Conservation (phyloP, 1,140 invertebrate species). For the Drosophila tristis region DNA sequence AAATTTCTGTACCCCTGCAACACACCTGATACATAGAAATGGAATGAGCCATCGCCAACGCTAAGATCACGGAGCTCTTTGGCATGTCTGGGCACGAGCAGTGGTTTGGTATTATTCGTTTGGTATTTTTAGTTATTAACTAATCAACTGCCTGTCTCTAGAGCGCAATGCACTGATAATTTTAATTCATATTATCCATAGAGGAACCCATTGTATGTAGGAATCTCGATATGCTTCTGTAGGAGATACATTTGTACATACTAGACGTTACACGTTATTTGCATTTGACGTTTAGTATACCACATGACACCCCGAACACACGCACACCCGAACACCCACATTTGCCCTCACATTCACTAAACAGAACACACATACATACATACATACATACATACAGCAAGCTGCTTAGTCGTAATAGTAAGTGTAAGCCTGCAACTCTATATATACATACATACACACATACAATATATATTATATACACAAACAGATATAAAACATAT, state of each 20-base stretch:
- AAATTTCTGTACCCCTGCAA: slow-evolving; percentile 42
- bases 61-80: neutral
- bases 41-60: neutral
- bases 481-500: slow-evolving; percentile 8
- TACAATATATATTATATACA: slow-evolving; percentile 28
- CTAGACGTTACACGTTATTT: slow-evolving; percentile 25
- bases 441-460: slow-evolving; percentile 46
- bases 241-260: slow-evolving; percentile 36
- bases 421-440: slow-evolving; percentile 38
- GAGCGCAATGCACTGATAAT: slow-evolving; percentile 82
- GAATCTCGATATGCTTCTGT: slow-evolving; percentile 62
- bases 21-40: neutral
- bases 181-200: slow-evolving; percentile 71
- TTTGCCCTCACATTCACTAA: slow-evolving; percentile 23
- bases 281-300: slow-evolving; percentile 38
- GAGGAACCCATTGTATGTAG: slow-evolving; percentile 58
- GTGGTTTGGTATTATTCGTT: slow-evolving; percentile 56
- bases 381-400: slow-evolving; percentile 27
- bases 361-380: neutral
- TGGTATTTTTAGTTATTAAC: slow-evolving; percentile 63
- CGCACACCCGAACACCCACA: slow-evolving; percentile 22
- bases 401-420: slow-evolving; percentile 57
- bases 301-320: slow-evolving; percentile 23
- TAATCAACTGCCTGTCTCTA: slow-evolving; percentile 74
- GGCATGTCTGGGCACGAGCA: slow-evolving; percentile 31